Base-by-base conservation (phyloP, 2,888 invertebrate genomes). In the Mythimna albipuncta region DNA sequence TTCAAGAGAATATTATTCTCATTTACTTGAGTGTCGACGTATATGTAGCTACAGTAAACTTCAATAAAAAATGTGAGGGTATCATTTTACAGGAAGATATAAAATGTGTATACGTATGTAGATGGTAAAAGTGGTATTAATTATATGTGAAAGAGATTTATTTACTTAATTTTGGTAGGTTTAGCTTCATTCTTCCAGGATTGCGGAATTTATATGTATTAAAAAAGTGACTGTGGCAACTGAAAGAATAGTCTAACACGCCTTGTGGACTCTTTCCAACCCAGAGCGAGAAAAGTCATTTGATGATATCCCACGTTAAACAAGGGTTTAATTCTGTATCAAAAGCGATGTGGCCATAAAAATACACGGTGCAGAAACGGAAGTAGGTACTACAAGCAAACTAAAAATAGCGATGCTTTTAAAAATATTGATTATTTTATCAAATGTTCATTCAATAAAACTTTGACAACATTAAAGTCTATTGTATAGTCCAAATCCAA, bases 401-500 rank as follows among this genome's bases (percentile, higher is more conserved):
- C 38, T 61, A 41, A 69, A 54, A 66, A 26, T 26, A 26, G 11
- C 16, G 26, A 50, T 32, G n/a, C 16, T 50, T 19, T 7, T 57
- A 58, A 58, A n/a, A 26, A 21, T 26, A 21, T 35, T 4, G 11
- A 3, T 35, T 13, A 21, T 21, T 41, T 61, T 50, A 11, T 47
- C 19, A 47, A 2, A 13, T 21, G 26, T 6, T 47, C 41, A 59
- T 57, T 32, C 6, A 70, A 69, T 47, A 54, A 61, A 63, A 44
- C 44, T 66, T 57, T n/a, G 19, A 55, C 9, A 64, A 66, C 54
- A 72, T n/a, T 71, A 71, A 2, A 47, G 57, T 71, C 35, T 72
- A 77, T 73, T 78, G 72, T 77, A 74, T 77, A 79, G 67, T 82
- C 69, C 11, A 78, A 81, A 88, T 85, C 82, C 82, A 85, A 88